phyloP scores from a whole-genome alignment of 2,888 invertebrate genomes.

The Tenthredo mesomela region DNA sequence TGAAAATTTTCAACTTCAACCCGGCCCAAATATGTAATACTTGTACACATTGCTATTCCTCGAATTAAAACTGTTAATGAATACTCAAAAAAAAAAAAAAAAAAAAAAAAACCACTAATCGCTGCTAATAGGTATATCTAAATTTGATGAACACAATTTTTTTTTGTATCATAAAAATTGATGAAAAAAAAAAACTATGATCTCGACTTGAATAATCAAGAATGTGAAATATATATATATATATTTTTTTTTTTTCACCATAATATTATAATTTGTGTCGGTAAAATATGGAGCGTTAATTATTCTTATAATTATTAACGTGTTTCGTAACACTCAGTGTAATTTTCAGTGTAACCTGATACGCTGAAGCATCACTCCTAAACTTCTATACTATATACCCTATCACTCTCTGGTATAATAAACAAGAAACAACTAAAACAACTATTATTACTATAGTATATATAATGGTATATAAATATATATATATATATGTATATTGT shows the following conservation, averaged over 20 bases:
- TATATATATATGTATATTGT: too few relatives aligned
- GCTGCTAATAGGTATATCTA: neutral
- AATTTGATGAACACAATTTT: neutral
- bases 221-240: neutral
- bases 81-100: conserved; percentile 25
- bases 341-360: conserved; percentile 17
- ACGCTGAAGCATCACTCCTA: neutral
- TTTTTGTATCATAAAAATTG: neutral
- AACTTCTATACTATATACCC: conserved; percentile 21
- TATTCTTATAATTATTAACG: neutral
- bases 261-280: neutral
- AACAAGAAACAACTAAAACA: neutral
- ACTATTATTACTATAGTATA: too few relatives aligned
- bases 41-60: neutral
- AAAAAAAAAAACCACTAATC: neutral
- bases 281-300: neutral
- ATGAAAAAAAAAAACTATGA: too few relatives aligned
- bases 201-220: too few relatives aligned
- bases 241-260: neutral
- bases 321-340: neutral
- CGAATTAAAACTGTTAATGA: neutral
- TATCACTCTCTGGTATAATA: neutral
- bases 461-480: too few relatives aligned
- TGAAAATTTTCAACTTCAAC: too few relatives aligned
- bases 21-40: neutral